Evolutionary conservation across 2,113 vertebrate species (phyloP), one percentile per base, ranked within the genome.

Genomic region (Amazona vittata): DNA sequence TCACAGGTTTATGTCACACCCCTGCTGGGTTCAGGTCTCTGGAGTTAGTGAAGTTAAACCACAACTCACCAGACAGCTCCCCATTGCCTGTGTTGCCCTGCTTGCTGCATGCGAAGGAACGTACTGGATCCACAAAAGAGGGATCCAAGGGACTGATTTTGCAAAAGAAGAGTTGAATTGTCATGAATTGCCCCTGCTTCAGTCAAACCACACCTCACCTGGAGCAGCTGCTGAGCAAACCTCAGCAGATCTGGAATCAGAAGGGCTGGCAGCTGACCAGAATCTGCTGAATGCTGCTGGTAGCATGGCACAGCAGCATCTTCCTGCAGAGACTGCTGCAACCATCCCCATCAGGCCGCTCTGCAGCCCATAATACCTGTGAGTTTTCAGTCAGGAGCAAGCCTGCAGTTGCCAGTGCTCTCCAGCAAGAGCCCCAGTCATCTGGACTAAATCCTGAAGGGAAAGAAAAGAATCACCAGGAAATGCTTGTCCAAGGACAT

Each of bases 101-200:
- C 57, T 8, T 9, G 20, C 33, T 25, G 37, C 69, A 12, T 0
- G 0, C 2, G 7, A 25, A 77, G 47, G 44, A 68, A 22, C 20
- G 0, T 57, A 5, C 2, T 1, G 0, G 37, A 33, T 33, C 33
- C n/a, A 12, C 18, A 2, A 6, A 16, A 35, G 15, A 47, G 16
- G 37, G 41, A 35, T n/a, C 24, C 5, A 2, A 59, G 46, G 43
- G 19, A 37, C 10, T 15, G 29, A 20, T 18, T 78, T 88, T 41
- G 17, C n/a, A 43, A 43, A 50, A 39, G 52, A 46, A 22, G 49
- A 59, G 65, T 0, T 29, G 79, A 83, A 73, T 20, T 60, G 12
- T 11, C 35, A 7, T 6, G 31, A 53, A 83, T 65, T 24, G 41
- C 6, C 33, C n/a, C 57, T 24, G 3, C 49, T 44, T 59, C 3